Evolutionary conservation across 2,797 vertebrate genomes (phyloP).

Genomic region (Percopsis omiscomaycus): DNA sequence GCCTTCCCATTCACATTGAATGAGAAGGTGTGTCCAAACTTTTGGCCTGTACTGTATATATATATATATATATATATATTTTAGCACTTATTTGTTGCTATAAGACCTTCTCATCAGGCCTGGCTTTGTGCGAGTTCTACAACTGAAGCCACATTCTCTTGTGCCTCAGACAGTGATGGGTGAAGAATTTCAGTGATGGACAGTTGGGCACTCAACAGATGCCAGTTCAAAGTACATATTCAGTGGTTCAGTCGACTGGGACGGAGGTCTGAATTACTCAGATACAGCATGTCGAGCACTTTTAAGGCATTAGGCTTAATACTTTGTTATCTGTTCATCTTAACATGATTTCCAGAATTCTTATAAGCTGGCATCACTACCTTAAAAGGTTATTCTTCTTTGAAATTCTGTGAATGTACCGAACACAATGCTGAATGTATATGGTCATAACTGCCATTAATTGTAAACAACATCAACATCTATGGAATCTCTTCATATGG

Average conservation of each 20-base stretch:
- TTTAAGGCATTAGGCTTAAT: constrained; percentile 11
- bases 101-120: constrained; percentile 40
- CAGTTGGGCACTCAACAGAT: constrained; percentile 53
- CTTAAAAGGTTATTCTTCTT: too few relatives aligned
- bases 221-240: constrained; percentile 50
- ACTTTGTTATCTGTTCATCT: constrained; percentile 18
- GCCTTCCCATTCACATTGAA: too few relatives aligned
- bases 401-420: too few relatives aligned
- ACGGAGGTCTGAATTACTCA: constrained; percentile 21
- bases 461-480: too few relatives aligned
- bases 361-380: too few relatives aligned
- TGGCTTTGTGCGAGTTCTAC: constrained; percentile 30
- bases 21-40: too few relatives aligned
- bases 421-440: neutral
- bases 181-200: constrained; percentile 28
- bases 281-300: too few relatives aligned
- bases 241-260: constrained; percentile 42
- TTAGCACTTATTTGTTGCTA: constrained; percentile 39
- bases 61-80: too few relatives aligned
- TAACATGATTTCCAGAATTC: neutral
- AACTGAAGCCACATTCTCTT: constrained; percentile 30
- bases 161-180: constrained; percentile 28
- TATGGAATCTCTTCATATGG: neutral
- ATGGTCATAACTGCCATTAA: neutral
- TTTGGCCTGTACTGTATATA: too few relatives aligned